These are phyloP conservation scores for Dynastes tityus DNA, from an alignment of 2,888 invertebrate species.

Conservation along the genomic window DNA sequence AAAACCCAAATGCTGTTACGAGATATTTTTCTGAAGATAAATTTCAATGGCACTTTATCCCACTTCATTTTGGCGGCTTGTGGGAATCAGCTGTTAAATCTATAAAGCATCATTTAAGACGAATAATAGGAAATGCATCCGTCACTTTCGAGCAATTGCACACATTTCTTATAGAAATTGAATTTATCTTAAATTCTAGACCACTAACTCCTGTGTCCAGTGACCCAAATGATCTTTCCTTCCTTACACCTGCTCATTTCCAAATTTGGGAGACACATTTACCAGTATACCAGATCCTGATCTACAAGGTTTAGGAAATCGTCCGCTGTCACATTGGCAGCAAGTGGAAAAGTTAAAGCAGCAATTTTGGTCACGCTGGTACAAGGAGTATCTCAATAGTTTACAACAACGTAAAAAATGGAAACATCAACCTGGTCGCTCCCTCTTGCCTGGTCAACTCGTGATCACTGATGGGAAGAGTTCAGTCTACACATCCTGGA, in stretches of 20 bases:
- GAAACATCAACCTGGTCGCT: neutral
- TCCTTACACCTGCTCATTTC: slow-evolving; percentile 60
- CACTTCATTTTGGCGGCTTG: slow-evolving; percentile 62
- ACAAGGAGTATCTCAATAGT: too few species aligned
- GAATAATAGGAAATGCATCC: slow-evolving; percentile 55
- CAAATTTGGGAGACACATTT: slow-evolving; percentile 54
- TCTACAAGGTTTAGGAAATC: neutral
- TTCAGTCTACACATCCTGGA: neutral
- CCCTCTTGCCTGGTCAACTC: neutral
- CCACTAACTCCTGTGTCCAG: slow-evolving; percentile 57
- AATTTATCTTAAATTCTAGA: slow-evolving; percentile 62
- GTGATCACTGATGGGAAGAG: neutral
- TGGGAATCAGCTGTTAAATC: slow-evolving; percentile 50
- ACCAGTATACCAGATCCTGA: neutral
- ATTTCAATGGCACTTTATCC: slow-evolving; percentile 60
- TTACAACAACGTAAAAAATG: too few species aligned
- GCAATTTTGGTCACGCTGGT: neutral
- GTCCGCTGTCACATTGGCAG: neutral
- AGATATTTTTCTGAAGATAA: neutral
- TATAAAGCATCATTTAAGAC: slow-evolving; percentile 59
- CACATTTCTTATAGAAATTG: slow-evolving; percentile 60
- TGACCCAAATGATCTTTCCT: slow-evolving; percentile 57
- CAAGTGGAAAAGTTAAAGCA: neutral
- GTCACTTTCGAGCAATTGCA: slow-evolving; percentile 62
- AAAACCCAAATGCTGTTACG: too few species aligned